phyloP scores from a whole-genome alignment of 2,797 vertebrate genomes.

The Champsocephalus esox region DNA sequence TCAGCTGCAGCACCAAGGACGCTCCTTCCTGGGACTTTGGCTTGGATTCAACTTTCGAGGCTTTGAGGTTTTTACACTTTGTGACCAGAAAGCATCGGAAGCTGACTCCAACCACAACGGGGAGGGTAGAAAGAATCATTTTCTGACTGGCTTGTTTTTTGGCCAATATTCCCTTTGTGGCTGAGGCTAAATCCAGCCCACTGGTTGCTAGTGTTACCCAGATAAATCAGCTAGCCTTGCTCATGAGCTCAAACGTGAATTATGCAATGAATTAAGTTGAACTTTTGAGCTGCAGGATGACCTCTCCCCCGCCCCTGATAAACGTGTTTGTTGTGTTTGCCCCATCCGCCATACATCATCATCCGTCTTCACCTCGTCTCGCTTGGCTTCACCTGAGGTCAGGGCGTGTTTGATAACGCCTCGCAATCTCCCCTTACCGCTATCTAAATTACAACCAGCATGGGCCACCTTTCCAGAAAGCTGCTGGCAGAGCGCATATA shows the following conservation, averaged over 20 bases:
- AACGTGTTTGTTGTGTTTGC: constrained; percentile 64
- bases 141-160: constrained; percentile 7
- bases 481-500: constrained; percentile 42
- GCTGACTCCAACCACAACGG: not conserved
- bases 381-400: constrained; percentile 68
- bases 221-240: not conserved
- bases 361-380: constrained; percentile 50
- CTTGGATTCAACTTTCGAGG: not conserved
- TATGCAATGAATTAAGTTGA: too few species aligned
- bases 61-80: not conserved
- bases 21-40: not conserved
- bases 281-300: not conserved
- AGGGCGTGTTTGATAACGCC: constrained; percentile 44
- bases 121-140: not conserved
- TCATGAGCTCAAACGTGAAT: not conserved
- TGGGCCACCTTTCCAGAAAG: constrained; percentile 29
- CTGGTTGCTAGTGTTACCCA: constrained; percentile 14
- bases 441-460: constrained; percentile 55
- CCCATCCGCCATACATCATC: constrained; percentile 48
- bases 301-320: constrained; percentile 43
- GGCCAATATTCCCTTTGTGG: constrained; percentile 17
- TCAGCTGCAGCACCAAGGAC: not conserved
- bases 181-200: constrained; percentile 17
- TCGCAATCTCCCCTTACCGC: constrained; percentile 61
- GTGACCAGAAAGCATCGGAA: not conserved